Percentiles rank a stretch among this genome's conserved stretches.
Evolutionary conservation across 2,888 invertebrate species (phyloP).

Genomic region (Melipona beecheii): DNA sequence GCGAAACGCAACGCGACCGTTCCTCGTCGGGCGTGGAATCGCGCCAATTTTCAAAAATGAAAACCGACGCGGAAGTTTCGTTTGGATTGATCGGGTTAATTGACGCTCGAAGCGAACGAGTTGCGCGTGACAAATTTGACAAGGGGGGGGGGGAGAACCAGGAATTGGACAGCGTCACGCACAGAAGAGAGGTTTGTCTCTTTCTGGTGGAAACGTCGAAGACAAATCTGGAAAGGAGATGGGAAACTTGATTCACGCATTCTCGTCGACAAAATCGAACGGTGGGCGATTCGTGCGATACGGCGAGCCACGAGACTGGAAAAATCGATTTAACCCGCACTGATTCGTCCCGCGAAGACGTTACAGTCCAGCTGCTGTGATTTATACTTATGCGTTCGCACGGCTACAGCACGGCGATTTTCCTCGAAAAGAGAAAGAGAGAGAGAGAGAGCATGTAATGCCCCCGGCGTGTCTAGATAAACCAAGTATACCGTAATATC

Average conservation of each 20-base stretch:
- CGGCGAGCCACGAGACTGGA: not conserved
- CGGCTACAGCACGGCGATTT: not conserved
- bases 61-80: too few species aligned
- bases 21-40: not conserved
- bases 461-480: slow-evolving; percentile 26
- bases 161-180: too few species aligned
- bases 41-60: not conserved
- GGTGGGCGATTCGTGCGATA: not conserved
- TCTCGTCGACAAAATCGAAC: not conserved
- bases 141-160: not conserved
- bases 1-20: not conserved
- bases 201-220: not conserved
- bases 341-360: slow-evolving; percentile 25
- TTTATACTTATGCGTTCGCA: too few species aligned
- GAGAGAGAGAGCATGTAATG: not conserved
- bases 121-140: not conserved
- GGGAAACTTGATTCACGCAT: not conserved
- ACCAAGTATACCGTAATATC: slow-evolving; percentile 1
- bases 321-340: slow-evolving; percentile 13
- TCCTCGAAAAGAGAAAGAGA: not conserved
- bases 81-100: too few species aligned
- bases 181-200: not conserved
- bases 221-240: not conserved
- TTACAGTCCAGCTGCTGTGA: slow-evolving; percentile 22
- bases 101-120: too few species aligned